Base-by-base conservation (phyloP, 2,113 vertebrate genomes). In the Ia io region DNA sequence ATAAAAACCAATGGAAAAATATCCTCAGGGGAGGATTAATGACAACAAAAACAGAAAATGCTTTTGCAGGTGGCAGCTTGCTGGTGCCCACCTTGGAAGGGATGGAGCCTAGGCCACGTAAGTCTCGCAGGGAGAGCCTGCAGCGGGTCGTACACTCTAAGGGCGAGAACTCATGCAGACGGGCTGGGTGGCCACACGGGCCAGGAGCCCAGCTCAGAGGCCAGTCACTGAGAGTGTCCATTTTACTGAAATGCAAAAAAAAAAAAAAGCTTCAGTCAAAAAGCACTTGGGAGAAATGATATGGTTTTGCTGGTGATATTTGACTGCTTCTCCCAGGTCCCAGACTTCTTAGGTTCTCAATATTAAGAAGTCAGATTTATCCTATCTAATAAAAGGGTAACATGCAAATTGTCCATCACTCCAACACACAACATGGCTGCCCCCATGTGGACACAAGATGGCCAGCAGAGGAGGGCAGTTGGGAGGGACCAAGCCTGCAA, bases 101-200 rank as follows among this genome's bases (percentile, higher is more conserved):
- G 89, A 93, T 97, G 88, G 90, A 96, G 96, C 83, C 89, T 16
- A 74, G 96, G 82, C 96, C 96, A 93, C 83, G 88, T 97, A 96
- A 97, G 97, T 95, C 96, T 96, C 84, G 53, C 97, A 89, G 95
- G 90, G 97, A 96, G 96, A 97, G 85, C 93, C 94, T 77, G 93
- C 95, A 95, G 96, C 95, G 42, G 95, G 95, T 84, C 93, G 91
- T 97, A 97, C 96, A 97, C 96, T 86, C 74, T 82, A 95, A 96
- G 10, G 17, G 96, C 74, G 47, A 86, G 88, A 85, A 70, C 93
- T 97, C 85, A 76, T 40, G 91, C 14, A 49, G 93, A 96, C 85
- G 92, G 96, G 94, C 82, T 97, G 91, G 95, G 97, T 95, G 97
- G 94, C 97, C 86, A 51, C 76, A 95, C 32, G 70, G 94, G 6